A percentile compares a stretch with the other conserved stretches of the same genome.
Evolutionary conservation across 2,113 vertebrate species (phyloP).

Genomic region (Thinocorus orbignyianus): DNA sequence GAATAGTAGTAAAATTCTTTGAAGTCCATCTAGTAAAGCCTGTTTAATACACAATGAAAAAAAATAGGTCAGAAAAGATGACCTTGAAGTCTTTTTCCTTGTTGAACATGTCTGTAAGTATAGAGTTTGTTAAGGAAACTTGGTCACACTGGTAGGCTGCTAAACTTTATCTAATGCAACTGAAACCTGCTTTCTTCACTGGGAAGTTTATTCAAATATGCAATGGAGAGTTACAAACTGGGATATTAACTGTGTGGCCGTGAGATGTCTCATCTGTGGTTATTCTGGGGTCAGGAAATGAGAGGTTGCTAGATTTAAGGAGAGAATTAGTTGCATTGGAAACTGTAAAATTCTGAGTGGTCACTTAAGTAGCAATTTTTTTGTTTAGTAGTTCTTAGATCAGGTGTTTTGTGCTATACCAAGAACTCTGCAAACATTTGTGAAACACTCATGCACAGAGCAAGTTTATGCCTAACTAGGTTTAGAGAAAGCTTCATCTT

Average conservation of each 20-base stretch:
- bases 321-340: background rate
- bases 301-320: background rate
- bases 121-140: background rate
- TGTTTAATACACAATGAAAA: background rate
- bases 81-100: background rate
- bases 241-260: background rate
- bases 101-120: background rate
- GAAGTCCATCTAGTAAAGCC: background rate
- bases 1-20: background rate
- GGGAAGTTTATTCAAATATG: background rate
- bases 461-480: background rate
- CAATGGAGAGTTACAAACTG: background rate
- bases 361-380: background rate
- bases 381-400: background rate
- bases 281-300: background rate
- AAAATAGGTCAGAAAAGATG: background rate
- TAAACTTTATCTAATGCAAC: background rate
- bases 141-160: background rate
- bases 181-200: background rate
- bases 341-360: background rate
- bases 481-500: background rate
- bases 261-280: background rate
- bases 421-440: background rate
- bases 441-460: background rate
- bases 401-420: background rate